Percentiles rank a stretch among this genome's conserved stretches.
Conservation (phyloP, 2,113 vertebrate genomes). For the Candoia aspera region DNA sequence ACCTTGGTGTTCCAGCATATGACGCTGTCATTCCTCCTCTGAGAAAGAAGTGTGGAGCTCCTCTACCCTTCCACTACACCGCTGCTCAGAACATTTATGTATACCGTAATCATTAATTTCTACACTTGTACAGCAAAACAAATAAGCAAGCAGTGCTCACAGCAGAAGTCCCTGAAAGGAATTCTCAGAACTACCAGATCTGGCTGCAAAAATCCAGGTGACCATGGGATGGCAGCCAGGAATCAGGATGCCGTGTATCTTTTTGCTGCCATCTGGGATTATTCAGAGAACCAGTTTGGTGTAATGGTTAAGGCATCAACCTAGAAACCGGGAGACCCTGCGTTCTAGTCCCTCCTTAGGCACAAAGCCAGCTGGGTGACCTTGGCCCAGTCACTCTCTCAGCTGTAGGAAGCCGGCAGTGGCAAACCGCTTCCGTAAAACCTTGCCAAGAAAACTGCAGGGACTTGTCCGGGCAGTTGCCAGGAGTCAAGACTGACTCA, state of each 20-base stretch:
- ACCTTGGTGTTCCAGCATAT: background rate
- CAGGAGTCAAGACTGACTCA: background rate
- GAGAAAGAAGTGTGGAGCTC: background rate
- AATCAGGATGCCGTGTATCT: background rate
- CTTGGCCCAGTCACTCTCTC: background rate
- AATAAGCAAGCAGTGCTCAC: no score
- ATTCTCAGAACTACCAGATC: background rate
- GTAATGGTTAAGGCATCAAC: background rate
- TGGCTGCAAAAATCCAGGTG: background rate
- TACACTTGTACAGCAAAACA: background rate
- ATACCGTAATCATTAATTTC: background rate
- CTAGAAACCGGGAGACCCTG: background rate
- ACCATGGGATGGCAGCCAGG: background rate
- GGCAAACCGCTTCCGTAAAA: background rate
- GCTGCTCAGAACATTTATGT: background rate
- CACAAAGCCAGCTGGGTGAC: background rate
- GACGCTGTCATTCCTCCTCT: background rate
- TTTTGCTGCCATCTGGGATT: background rate
- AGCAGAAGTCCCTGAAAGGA: background rate
- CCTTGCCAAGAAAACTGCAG: background rate
- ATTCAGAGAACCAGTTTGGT: background rate
- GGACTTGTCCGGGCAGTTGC: background rate
- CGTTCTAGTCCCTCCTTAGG: background rate
- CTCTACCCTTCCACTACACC: no score
- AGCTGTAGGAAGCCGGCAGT: background rate